Evolutionary conservation across 2,113 vertebrate species (phyloP).

Genomic region (Bombycilla garrulus): DNA sequence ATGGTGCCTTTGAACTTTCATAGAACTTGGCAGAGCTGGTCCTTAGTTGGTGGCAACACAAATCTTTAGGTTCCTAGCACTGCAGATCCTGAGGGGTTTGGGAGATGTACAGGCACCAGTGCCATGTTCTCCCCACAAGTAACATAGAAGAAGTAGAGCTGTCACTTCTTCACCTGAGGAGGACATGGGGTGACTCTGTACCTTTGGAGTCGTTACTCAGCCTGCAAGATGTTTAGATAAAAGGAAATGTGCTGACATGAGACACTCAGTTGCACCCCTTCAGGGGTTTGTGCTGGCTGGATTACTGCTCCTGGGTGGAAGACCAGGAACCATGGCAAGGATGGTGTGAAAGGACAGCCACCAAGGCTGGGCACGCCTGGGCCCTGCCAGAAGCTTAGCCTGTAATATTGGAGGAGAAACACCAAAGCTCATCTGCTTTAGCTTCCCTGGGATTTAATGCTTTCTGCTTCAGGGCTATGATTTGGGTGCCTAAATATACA

Average conservation of each 20-base stretch:
- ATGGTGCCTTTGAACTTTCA: not conserved
- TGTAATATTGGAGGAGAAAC: not conserved
- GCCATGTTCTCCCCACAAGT: fast-evolving
- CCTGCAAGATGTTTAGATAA: not conserved
- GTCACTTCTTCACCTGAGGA: not conserved
- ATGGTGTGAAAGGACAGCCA: fast-evolving
- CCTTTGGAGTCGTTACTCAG: fast-evolving
- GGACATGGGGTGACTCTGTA: fast-evolving
- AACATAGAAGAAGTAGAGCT: not conserved
- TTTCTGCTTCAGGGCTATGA: not conserved
- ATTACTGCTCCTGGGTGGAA: not conserved
- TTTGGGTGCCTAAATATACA: not conserved
- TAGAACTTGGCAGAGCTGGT: not conserved
- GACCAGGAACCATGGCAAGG: not conserved
- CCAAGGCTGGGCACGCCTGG: not conserved
- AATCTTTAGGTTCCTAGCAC: not conserved
- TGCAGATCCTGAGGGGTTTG: not conserved
- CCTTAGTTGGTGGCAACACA: not conserved
- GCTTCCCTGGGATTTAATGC: not conserved
- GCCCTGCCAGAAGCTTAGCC: not conserved
- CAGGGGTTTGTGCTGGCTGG: not conserved
- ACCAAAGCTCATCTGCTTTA: not conserved
- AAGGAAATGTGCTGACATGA: fast-evolving
- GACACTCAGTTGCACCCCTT: fast-evolving
- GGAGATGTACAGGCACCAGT: too few relatives aligned